Evolutionary conservation across 30 jellyfish, hydroid and myxozoan species (phyloP).

Genomic region (Aurelia coerulea): DNA sequence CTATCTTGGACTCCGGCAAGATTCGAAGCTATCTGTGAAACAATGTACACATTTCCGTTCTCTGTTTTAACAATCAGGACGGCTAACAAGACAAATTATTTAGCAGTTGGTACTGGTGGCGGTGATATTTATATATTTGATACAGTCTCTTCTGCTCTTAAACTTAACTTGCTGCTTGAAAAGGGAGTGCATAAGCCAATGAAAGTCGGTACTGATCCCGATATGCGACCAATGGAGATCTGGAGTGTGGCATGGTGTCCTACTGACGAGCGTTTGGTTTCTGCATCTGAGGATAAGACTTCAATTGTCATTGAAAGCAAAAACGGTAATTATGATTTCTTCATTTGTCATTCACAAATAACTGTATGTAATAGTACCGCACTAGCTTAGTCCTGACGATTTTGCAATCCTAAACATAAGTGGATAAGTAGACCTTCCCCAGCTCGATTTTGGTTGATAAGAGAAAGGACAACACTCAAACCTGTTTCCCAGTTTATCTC

Average conservation of each 20-base stretch:
- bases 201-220: constrained; percentile 18
- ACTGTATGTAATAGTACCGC: no score
- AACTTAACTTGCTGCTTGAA: constrained; percentile 12
- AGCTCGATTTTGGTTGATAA: no score
- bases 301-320: constrained; percentile 22
- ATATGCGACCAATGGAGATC: constrained; percentile 75
- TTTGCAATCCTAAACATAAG: no score
- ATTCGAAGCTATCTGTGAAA: not conserved
- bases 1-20: constrained; percentile 43
- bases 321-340: constrained; percentile 12
- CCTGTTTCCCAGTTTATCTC: no score
- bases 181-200: constrained; percentile 53
- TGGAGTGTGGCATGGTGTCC: constrained; percentile 96
- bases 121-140: constrained; percentile 78
- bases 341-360: no score
- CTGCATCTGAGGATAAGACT: constrained; percentile 95
- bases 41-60: constrained; percentile 42
- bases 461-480: no score
- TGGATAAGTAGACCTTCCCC: no score
- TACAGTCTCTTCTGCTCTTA: not conserved
- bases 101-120: constrained; percentile 88
- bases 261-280: constrained; percentile 65
- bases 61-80: constrained; percentile 61
- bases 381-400: no score
- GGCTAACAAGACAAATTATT: not conserved